Evolutionary conservation across 2,797 vertebrate genomes (phyloP).

Genomic region (Macropodus opercularis): DNA sequence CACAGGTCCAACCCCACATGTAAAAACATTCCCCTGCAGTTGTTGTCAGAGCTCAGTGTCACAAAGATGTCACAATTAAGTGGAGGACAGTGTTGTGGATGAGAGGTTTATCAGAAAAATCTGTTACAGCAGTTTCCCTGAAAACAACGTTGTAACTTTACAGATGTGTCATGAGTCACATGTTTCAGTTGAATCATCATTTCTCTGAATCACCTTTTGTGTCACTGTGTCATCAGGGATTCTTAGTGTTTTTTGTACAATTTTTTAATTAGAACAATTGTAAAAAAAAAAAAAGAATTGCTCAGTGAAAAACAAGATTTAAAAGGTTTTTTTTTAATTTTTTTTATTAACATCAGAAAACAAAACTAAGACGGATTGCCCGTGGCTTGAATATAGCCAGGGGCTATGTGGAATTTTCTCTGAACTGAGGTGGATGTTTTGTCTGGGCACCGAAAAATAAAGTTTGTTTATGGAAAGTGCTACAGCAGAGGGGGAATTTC

Average conservation of each 20-base stretch:
- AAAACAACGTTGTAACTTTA: slow-evolving; percentile 11
- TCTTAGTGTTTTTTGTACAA: neutral
- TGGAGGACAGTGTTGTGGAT: slow-evolving; percentile 16
- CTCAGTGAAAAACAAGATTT: no score
- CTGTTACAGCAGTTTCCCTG: slow-evolving; percentile 8
- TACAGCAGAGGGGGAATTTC: slow-evolving; percentile 62
- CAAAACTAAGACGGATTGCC: no score
- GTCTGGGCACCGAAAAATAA: slow-evolving; percentile 67
- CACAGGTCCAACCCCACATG: slow-evolving; percentile 36
- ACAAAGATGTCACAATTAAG: slow-evolving; percentile 12
- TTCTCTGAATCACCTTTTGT: slow-evolving; percentile 45
- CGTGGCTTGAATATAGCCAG: slow-evolving; percentile 4
- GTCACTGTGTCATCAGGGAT: slow-evolving; percentile 41
- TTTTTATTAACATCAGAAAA: no score
- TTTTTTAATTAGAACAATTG: no score
- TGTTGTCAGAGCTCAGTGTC: slow-evolving; percentile 34
- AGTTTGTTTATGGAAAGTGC: slow-evolving; percentile 70
- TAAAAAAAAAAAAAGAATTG: no score
- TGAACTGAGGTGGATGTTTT: slow-evolving; percentile 61
- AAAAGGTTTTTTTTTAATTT: no score
- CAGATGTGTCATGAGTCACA: slow-evolving; percentile 47
- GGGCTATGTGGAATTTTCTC: slow-evolving; percentile 28
- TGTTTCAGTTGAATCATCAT: slow-evolving; percentile 55
- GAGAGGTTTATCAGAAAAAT: slow-evolving; percentile 16
- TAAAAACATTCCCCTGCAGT: slow-evolving; percentile 54